Evolutionary conservation across 2,888 invertebrate genomes (phyloP).

Genomic region (Euplexia lucipara): DNA sequence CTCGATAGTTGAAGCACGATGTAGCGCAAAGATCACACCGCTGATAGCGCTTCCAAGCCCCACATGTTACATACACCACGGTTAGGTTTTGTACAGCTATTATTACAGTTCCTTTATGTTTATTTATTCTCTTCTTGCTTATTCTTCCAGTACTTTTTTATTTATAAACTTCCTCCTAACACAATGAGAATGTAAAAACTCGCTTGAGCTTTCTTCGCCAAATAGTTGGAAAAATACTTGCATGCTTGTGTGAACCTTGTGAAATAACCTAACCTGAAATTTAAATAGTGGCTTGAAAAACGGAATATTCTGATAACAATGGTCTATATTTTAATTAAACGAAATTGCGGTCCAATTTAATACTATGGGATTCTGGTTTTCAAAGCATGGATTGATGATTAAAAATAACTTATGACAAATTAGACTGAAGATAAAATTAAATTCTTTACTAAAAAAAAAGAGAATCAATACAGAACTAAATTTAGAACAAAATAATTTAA

Average conservation of each 20-base stretch:
- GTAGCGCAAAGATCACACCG: conserved; percentile 58
- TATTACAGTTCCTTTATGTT: conserved; percentile 61
- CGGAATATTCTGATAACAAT: conserved; percentile 33
- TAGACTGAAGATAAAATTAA: conserved; percentile 30
- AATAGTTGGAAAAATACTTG: conserved; percentile 47
- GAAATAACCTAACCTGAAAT: conserved; percentile 24
- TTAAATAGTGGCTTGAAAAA: conserved; percentile 50
- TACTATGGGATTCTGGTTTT: conserved; percentile 49
- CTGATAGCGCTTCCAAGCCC: conserved; percentile 59
- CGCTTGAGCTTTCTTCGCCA: conserved; percentile 73
- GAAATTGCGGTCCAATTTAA: neutral
- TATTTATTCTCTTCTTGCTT: conserved; percentile 54
- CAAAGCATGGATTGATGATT: conserved; percentile 39
- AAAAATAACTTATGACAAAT: conserved; percentile 50
- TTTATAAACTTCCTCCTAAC: conserved; percentile 34
- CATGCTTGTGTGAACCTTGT: conserved; percentile 59
- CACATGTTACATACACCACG: conserved; percentile 54
- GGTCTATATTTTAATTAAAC: neutral
- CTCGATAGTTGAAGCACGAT: conserved; percentile 62
- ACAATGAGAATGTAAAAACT: conserved; percentile 54
- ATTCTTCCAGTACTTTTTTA: conserved; percentile 42
- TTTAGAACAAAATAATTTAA: neutral
- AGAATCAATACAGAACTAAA: neutral
- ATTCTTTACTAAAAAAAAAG: neutral
- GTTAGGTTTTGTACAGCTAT: conserved; percentile 61